Conservation (phyloP, 2,797 vertebrate species). For the Lagorchestes hirsutus region DNA sequence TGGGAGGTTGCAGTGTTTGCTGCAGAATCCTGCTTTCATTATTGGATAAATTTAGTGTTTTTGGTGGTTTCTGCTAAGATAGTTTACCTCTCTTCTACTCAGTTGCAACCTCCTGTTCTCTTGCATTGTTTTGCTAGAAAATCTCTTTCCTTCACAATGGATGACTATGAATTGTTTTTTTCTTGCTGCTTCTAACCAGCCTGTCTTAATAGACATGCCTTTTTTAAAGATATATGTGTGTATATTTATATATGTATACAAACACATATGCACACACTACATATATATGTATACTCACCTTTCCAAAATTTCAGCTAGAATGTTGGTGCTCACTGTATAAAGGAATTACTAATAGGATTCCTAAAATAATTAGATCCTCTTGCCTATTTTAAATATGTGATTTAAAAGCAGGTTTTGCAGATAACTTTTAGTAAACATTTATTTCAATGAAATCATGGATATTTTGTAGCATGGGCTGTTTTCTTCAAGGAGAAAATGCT, state of each 20-base stretch:
- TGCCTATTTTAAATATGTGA: not conserved
- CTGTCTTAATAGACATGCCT: not conserved
- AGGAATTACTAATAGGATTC: not conserved
- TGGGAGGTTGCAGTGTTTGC: not conserved
- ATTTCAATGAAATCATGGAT: not conserved
- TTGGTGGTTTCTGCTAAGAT: not conserved
- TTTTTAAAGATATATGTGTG: not conserved
- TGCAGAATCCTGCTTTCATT: not conserved
- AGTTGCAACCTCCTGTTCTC: not conserved
- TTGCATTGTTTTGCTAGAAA: not conserved
- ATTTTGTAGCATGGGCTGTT: not conserved
- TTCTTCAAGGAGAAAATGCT: not conserved
- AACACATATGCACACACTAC: too few species aligned
- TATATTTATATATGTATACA: not conserved
- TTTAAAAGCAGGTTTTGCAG: not conserved
- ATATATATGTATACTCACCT: not conserved
- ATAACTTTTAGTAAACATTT: not conserved
- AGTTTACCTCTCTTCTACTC: not conserved
- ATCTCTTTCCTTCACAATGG: not conserved
- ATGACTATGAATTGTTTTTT: not conserved
- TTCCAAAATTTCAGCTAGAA: not conserved
- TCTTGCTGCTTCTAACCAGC: not conserved
- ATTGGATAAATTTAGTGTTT: not conserved
- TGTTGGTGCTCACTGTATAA: not conserved
- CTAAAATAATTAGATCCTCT: not conserved